Conservation (phyloP, 2,888 invertebrate species). For the Pandemis heparana region DNA sequence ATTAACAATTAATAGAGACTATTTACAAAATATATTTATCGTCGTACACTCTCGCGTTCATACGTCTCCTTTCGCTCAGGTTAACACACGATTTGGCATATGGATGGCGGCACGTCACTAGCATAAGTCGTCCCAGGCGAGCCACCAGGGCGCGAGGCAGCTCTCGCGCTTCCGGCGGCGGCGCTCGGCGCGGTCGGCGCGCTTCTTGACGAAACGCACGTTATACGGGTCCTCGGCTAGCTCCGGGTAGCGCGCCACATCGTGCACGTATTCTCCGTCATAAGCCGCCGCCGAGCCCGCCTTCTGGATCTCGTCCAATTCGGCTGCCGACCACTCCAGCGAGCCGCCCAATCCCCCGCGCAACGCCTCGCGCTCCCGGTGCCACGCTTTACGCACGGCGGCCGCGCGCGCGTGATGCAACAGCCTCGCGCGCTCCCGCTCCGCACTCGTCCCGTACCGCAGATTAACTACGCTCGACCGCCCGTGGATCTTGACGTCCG, state of each 20-base stretch:
- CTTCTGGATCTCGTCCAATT: slow-evolving; percentile 95
- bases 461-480: slow-evolving; percentile 96
- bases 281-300: slow-evolving; percentile 93
- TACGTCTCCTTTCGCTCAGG: slow-evolving; percentile 72
- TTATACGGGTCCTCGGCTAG: slow-evolving; percentile 98
- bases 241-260: slow-evolving; percentile 95
- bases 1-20: slow-evolving; percentile 86
- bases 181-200: slow-evolving; percentile 89
- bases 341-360: slow-evolving; percentile 91
- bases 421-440: slow-evolving; percentile 94
- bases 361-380: slow-evolving; percentile 94
- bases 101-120: slow-evolving; percentile 82
- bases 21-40: slow-evolving; percentile 83
- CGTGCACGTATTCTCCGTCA: slow-evolving; percentile 96
- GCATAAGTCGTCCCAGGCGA: slow-evolving; percentile 77
- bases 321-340: slow-evolving; percentile 94
- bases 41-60: slow-evolving; percentile 69
- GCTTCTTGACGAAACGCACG: slow-evolving; percentile 94
- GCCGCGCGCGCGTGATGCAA: slow-evolving; percentile 95
- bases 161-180: slow-evolving; percentile 89
- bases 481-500: slow-evolving; percentile 96
- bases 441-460: slow-evolving; percentile 96
- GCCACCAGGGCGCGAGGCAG: slow-evolving; percentile 81
- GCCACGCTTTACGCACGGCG: slow-evolving; percentile 97
- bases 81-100: slow-evolving; percentile 82